Evolutionary conservation across 1,140 invertebrate genomes (phyloP).

Genomic region (Pentalonia nigronervosa): DNA sequence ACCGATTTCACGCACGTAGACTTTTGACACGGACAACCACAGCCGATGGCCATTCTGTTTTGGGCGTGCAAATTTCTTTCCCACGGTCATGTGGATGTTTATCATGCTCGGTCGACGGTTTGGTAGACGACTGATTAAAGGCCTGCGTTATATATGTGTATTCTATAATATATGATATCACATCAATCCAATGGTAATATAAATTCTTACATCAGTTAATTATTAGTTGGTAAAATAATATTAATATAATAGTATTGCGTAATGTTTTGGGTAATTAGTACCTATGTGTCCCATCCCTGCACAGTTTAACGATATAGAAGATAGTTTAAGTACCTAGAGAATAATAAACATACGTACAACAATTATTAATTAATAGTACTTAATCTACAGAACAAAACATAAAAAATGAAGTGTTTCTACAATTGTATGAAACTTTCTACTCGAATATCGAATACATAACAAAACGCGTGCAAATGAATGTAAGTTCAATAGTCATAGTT

Average conservation of each 20-base stretch:
- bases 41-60: slow-evolving; percentile 45
- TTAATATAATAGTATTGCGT: no score
- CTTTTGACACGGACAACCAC: slow-evolving; percentile 35
- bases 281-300: no score
- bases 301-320: not conserved
- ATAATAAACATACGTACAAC: no score
- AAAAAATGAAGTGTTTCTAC: no score
- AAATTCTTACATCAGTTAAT: not conserved
- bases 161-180: not conserved
- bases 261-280: no score
- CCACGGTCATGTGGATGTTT: not conserved
- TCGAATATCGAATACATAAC: not conserved
- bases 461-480: not conserved
- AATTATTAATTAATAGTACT: no score
- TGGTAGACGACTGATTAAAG: not conserved
- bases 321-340: no score
- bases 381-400: no score
- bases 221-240: no score
- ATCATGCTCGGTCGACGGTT: not conserved
- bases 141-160: not conserved
- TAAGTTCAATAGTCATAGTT: not conserved
- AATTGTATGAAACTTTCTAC: no score
- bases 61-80: slow-evolving; percentile 12
- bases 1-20: slow-evolving; percentile 44
- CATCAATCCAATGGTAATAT: not conserved